A percentile compares a stretch with the other conserved stretches of the same genome.
Conservation (phyloP, 2,797 vertebrate species). For the Microcaecilia unicolor region DNA sequence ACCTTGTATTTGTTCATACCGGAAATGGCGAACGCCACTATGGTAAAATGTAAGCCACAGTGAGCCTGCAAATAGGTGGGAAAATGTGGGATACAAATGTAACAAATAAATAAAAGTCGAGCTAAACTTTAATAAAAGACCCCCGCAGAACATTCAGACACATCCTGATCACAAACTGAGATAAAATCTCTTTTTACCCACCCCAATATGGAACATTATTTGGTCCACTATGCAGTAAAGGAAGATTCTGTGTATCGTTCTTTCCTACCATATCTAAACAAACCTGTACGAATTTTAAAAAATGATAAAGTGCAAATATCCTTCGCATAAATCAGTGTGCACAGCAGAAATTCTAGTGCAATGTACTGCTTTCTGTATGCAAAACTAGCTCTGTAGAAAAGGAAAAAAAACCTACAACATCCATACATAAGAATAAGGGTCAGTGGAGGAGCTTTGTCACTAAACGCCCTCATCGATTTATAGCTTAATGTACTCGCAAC, state of each 20-base stretch:
- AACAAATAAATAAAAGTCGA: too few species aligned
- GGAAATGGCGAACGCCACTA: too few species aligned
- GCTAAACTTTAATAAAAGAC: too few species aligned
- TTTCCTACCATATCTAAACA: slow-evolving; percentile 28
- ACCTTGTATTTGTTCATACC: too few species aligned
- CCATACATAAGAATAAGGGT: not conserved
- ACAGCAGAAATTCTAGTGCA: slow-evolving; percentile 49
- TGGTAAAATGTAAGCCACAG: too few species aligned
- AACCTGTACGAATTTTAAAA: slow-evolving; percentile 39
- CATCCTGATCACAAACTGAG: too few species aligned
- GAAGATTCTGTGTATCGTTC: slow-evolving; percentile 27
- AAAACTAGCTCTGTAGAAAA: slow-evolving; percentile 16
- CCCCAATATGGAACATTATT: slow-evolving; percentile 36
- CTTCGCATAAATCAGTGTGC: slow-evolving; percentile 26
- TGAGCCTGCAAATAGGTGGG: too few species aligned
- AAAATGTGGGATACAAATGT: too few species aligned
- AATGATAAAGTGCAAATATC: slow-evolving; percentile 61
- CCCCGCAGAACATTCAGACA: too few species aligned
- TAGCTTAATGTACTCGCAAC: not conserved
- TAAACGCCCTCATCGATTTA: slow-evolving; percentile 15
- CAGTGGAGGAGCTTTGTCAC: slow-evolving; percentile 9
- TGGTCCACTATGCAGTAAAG: slow-evolving; percentile 42
- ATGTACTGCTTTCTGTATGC: slow-evolving; percentile 38
- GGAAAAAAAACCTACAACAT: not conserved
- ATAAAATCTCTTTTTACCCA: slow-evolving; percentile 31